Base-by-base conservation (phyloP, 2,113 vertebrate genomes). In the Pomatorhinus ruficollis region DNA sequence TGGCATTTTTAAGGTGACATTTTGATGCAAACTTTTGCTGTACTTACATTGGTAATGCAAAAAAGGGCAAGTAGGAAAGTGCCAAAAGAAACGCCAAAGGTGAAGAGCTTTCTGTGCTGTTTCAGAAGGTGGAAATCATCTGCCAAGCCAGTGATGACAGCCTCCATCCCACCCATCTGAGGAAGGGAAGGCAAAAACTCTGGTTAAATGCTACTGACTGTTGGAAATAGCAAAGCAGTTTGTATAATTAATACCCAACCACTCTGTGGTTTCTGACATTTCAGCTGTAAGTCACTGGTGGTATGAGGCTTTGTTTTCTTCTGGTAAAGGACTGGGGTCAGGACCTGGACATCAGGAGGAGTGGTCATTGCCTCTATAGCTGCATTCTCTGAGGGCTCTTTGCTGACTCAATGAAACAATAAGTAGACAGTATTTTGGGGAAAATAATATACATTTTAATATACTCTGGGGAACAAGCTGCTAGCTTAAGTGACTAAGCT, bases 161-260 rank as follows among this genome's bases (percentile, higher is more conserved):
- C 99, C 85, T 99, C 99, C 99, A 99, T 99, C 66, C 99, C 99
- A 2, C 99, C 99, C 99, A 99, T 99, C 99, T 99, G 96, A 42
- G 68, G 42, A 65, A 82, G 87, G 37, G 80, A 87, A 91, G 61
- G 5, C 13, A 66, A 91, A 35, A 71, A 12, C 20, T 63, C 52
- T 65, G 25, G 20, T 96, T 92, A 96, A 63, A 87, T 0, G 0
- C 33, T 70, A 0, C 25, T 27, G 61, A 10, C 17, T 39, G 21
- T 2, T 75, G 30, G 37, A 47, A 60, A 49, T 11, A 42, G 18
- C 42, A 80, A 85, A 84, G 44, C 20, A 78, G 37, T 24, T 92
- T 49, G 28, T 35, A 8, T 21, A 40, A 65, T 47, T 35, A 61
- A 80, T 47, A 52, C 24, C 39, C 35, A 83, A 21, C 5, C 33